A percentile compares a stretch with the other conserved stretches of the same genome.
Evolutionary conservation across 2,113 vertebrate species (phyloP).

Genomic region (Philantomba maxwellii): DNA sequence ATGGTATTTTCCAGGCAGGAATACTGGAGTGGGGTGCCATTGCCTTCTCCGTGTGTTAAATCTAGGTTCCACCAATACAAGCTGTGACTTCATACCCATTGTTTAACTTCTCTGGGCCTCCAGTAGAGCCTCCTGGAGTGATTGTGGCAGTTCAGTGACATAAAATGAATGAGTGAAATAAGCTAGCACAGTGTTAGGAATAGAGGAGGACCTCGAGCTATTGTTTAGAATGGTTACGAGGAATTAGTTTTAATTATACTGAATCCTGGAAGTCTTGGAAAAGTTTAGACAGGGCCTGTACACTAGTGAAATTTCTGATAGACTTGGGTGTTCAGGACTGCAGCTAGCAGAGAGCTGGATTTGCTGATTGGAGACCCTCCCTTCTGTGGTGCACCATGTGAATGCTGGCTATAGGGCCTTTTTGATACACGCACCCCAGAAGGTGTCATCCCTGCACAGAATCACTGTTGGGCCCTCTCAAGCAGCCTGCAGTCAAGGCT

Average conservation of each 20-base stretch:
- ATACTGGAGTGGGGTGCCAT: too few species aligned
- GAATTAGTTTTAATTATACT: not conserved
- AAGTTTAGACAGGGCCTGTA: not conserved
- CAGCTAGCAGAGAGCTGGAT: not conserved
- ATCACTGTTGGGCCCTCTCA: not conserved
- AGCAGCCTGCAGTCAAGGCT: not conserved
- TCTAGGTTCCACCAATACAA: fast-evolving
- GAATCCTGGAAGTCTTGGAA: not conserved
- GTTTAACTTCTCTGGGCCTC: not conserved
- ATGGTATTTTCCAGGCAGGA: too few species aligned
- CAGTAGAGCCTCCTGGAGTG: not conserved
- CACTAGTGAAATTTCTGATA: not conserved
- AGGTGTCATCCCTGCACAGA: not conserved
- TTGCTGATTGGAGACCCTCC: not conserved
- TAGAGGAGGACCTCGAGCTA: not conserved
- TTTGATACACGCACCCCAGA: not conserved
- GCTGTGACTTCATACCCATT: not conserved
- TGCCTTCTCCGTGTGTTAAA: too few species aligned
- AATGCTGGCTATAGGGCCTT: not conserved
- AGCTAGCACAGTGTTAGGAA: not conserved
- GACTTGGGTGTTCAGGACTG: not conserved
- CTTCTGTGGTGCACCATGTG: not conserved
- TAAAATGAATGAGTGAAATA: not conserved
- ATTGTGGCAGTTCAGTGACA: not conserved
- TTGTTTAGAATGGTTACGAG: not conserved